Evolutionary conservation across 2,888 invertebrate species (phyloP), one percentile per base, ranked within the genome.

Genomic region (Orthonychiurus folsomi): DNA sequence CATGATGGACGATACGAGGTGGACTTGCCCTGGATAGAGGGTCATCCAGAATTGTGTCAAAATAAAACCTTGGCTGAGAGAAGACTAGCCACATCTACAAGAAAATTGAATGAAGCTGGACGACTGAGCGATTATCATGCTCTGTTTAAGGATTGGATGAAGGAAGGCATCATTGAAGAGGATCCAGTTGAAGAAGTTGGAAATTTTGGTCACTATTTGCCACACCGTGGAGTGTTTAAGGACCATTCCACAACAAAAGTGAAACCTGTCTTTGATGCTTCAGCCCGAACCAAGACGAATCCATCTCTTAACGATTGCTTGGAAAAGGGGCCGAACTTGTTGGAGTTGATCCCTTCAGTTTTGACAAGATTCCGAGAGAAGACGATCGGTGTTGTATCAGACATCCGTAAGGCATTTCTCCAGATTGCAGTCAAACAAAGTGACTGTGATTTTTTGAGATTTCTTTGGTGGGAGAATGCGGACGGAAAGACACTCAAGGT

Each of bases 241-340:
- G 52, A 60, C 9, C 59, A 66, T 0, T 66, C 65, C 52, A 69
- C 70, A 1, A 73, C 73, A n/a, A 62, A 63, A 37, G 60, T 72
- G 2, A 57, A 71, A 23, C 71, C 72, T 1, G 71, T 73, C 1
- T 73, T 73, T 64, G 72, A 73, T 56, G 72, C 70, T 1, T 69
- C 68, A 5, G 61, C 61, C 20, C 62, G 64, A 47, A 18, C 23
- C 1, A 60, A 61, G 28, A 62, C 62, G 18, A 26, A 20, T 28
- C 63, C 64, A 1, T 68, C 66, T 1, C 53, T 70, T 15, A 70
- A 70, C 24, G 66, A 69, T 23, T 70, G 68, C 50, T 53, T 70
- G 12, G 59, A 64, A 21, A 69, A 64, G 24, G 69, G 69, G 18
- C 61, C 61, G 3, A 68, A 68, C 21, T 60, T 63, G 15, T 57